Evolutionary conservation across 2,113 vertebrate genomes (phyloP), one percentile per base, ranked within the genome.

Genomic region (Corythaixoides concolor): DNA sequence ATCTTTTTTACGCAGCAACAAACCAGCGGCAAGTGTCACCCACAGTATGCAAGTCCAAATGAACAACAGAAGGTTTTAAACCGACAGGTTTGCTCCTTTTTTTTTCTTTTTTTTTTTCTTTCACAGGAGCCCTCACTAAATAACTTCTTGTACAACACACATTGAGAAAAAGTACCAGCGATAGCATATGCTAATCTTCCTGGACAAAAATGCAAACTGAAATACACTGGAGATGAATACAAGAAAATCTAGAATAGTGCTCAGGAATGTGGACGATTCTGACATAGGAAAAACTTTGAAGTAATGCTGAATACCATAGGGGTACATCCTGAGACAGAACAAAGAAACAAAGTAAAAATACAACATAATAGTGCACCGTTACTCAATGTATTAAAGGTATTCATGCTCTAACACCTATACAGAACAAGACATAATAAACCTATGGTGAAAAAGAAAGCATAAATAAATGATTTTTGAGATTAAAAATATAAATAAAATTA

Each of bases 11-110:
- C 62, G 28, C 24, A 88, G 63, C n/a, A 76, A 50, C 39, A 89
- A 82, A 75, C 13, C 26, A 80, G 20, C 39, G n/a, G 45, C 62
- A 91, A 76, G 39, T 93, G 58, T 58, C 72, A 83, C 74, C 66
- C 66, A 82, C 91, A 79, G 35, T 26, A 33, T 45, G 12, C 9
- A 62, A 93, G 58, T 35, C 66, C 58, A 90, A 93, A 83, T 78
- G 81, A 93, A 88, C 30, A 91, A 82, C 87, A 91, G 76, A 78
- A 79, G 53, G 22, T 79, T 94, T 93, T 73, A 85, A 91, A 53
- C 30, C 49, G 56, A 63, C 39, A 64, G 60, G 32, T 92, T 91
- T 66, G 16, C 11, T 32, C 18, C 0, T 60, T n/a, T 56, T 82
- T 21, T 18, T 49, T 35, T 75, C 53, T 47, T 23, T 1, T 53